Base-by-base conservation (phyloP, 2,888 invertebrate species). In the Nipponacmea schrenckii region DNA sequence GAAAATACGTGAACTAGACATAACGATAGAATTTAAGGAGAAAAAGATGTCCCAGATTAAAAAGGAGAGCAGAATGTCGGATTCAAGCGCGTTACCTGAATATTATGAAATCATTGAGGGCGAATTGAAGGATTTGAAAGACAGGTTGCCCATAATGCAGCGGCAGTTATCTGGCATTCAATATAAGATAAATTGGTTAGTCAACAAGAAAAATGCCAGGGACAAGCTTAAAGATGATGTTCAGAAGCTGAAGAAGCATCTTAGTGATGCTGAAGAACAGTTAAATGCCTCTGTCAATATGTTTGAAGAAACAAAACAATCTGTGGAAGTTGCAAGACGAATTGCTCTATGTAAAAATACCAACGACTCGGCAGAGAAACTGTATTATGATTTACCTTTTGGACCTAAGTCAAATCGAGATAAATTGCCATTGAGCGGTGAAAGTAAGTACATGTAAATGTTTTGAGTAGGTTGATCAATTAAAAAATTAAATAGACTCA, bases 11-110 rank as follows among this genome's bases (percentile, higher is more conserved):
- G 85, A 85, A 67, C 69, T 84, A 63, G 80, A 82, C 70, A 71
- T 81, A 17, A 82, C 85, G 65, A 79, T 85, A 56, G 86, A 85
- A 64, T 82, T 84, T 69, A 84, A 84, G 69, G 83, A 84, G 71
- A 78, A 77, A 62, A 73, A 83, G 24, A 74, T 81, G 4, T 79
- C 81, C 7, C 78, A 77, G 56, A 48, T 83, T 1, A 76, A 70
- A 63, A 69, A 44, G 15, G 67, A 75, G 46, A 76, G 77, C 66
- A 74, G 77, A 0, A 73, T 75, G 63, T 73, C 74, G 27, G 71
- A 72, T 4, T 69, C 73, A 27, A 69, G 74, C 10, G 79, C 77
- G 50, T 69, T 79, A 17, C 67, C 80, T 10, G 77, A 84, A 48
- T 81, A 80, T 15, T 82, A 78, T 68, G 83, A 81, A 67, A 79